These are phyloP conservation scores for Myotis pilosus DNA, from an alignment of 2,797 vertebrate species.

Conservation along the genomic window DNA sequence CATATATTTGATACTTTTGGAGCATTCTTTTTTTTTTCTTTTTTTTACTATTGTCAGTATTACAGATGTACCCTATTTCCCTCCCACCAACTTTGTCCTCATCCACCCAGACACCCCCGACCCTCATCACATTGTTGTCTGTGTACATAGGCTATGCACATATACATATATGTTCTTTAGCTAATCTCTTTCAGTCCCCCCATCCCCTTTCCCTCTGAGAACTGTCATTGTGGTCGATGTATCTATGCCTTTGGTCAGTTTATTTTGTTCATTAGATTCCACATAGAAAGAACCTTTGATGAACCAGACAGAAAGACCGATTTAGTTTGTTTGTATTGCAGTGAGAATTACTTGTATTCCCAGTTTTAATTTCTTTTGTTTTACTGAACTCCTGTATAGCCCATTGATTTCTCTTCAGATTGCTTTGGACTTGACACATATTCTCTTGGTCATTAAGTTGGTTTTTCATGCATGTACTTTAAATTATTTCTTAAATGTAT, in stretches of 20 bases:
- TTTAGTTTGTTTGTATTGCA: background rate
- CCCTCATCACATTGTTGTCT: background rate
- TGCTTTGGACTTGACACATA: background rate
- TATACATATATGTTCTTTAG: background rate
- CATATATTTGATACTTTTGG: background rate
- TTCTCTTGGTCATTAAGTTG: background rate
- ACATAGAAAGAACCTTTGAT: background rate
- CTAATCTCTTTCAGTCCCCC: background rate
- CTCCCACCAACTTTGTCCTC: background rate
- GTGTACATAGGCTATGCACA: background rate
- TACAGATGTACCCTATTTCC: background rate
- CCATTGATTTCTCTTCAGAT: background rate
- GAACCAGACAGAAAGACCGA: background rate
- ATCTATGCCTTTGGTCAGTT: background rate
- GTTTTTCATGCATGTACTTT: background rate
- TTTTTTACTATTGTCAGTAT: background rate
- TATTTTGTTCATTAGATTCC: background rate
- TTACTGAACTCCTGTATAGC: background rate
- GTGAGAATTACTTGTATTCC: background rate
- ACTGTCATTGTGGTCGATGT: background rate
- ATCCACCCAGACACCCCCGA: background rate
- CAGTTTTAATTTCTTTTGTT: slow-evolving; percentile 8
- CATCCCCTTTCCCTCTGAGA: background rate
- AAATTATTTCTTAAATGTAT: background rate
- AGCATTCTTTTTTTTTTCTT: background rate